Evolutionary conservation across 2,888 invertebrate species (phyloP), one percentile per base, ranked within the genome.

Genomic region (Himalopsyche kuldschensis): DNA sequence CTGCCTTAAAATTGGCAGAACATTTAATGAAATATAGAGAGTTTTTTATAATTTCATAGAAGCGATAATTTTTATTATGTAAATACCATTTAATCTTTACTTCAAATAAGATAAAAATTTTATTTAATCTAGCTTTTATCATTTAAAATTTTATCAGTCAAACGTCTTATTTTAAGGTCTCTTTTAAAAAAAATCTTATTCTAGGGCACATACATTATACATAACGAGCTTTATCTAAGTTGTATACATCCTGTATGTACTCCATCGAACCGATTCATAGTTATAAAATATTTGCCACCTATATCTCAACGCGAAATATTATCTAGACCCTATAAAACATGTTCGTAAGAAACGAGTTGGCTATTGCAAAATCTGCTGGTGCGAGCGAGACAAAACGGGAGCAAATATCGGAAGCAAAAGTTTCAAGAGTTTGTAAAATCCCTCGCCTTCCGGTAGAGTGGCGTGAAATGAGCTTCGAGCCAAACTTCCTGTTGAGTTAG

Each of bases 341-440:
- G 69, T 69, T 41, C 48, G 15, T 41, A 75, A 31, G 48, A 69
- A 77, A 82, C 55, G 81, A 78, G 31, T 15, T 32, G 35, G 30
- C 48, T 30, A n/a, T 27, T 27, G 31, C 1, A 24, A 15, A 41
- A 32, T 24, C 6, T 15, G n/a, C 27, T 41, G 8, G 80, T 20
- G 76, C 27, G 48, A 79, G 76, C 30, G 48, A 41, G 80, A 78
- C 78, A 41, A 31, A 48, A 69, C 75, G 80, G 30, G 31, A 41
- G 69, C 32, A 79, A 82, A 82, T 84, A 84, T 84, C 84, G 84
- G 84, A 84, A 79, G 82, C 80, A 82, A 84, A 84, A 84, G 84
- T 84, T 84, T 84, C 77, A 80, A 80, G 82, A 82, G 84, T 82
- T 80, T 48, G 80, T 78, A 48, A 82, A 82, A 84, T 78, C 84